These are phyloP conservation scores for Parauchenoglanis ngamensis DNA, from an alignment of 2,797 vertebrate genomes.

Conservation along the genomic window DNA sequence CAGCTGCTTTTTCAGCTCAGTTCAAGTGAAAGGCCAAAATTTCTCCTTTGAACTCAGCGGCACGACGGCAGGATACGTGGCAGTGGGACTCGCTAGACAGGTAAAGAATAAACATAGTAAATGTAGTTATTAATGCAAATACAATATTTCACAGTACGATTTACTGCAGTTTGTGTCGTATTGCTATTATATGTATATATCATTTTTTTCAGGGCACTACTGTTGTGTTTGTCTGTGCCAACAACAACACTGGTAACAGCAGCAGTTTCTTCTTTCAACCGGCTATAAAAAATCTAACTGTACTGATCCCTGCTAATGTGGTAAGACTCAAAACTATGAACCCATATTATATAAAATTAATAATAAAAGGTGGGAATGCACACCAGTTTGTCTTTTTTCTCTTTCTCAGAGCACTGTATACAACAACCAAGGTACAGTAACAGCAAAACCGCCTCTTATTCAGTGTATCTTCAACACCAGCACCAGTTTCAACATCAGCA, in stretches of 20 bases:
- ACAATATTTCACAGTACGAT: not conserved
- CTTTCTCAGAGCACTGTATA: not conserved
- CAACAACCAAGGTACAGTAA: not conserved
- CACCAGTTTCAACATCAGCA: not conserved
- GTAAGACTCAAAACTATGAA: not conserved
- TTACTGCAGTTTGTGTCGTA: not conserved
- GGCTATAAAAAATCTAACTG: not conserved
- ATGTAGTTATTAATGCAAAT: not conserved
- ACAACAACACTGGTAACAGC: not conserved
- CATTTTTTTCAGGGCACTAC: not conserved
- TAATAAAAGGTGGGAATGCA: not conserved
- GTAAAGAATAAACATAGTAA: not conserved
- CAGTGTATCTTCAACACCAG: constrained; percentile 27
- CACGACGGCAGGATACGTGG: not conserved
- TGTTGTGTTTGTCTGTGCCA: constrained; percentile 10
- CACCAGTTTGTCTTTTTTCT: not conserved
- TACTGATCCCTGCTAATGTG: not conserved
- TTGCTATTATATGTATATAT: not conserved
- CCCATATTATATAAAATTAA: not conserved
- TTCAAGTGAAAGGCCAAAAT: not conserved
- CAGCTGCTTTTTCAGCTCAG: not conserved
- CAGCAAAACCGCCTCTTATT: not conserved
- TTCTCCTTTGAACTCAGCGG: not conserved
- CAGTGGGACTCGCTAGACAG: not conserved
- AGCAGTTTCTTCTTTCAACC: not conserved